Evolutionary conservation across 2,888 invertebrate species (phyloP).

Genomic region (Germaria angustata): DNA sequence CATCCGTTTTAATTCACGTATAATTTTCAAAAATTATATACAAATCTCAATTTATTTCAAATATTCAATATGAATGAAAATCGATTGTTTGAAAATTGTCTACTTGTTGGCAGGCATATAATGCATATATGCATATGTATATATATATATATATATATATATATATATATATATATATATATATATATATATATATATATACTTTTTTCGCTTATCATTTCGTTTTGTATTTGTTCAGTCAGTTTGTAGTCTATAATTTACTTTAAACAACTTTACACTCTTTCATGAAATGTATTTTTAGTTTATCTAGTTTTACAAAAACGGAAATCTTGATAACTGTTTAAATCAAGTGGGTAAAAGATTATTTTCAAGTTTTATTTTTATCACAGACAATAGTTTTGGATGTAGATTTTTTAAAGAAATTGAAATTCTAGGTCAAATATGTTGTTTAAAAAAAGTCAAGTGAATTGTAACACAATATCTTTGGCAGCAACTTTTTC

Average conservation of each 20-base stretch:
- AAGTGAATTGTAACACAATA: no score
- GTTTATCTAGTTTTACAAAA: slow-evolving; percentile 20
- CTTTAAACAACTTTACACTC: slow-evolving; percentile 32
- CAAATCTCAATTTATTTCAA: neutral
- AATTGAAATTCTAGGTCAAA: no score
- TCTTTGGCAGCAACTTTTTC: no score
- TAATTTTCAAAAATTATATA: slow-evolving; percentile 56
- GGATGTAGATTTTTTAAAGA: no score
- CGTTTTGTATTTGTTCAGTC: slow-evolving; percentile 32
- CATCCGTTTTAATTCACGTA: slow-evolving; percentile 57
- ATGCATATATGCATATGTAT: no score
- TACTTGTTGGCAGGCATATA: neutral
- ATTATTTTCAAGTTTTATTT: slow-evolving; percentile 3
- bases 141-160: no score
- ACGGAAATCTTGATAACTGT: slow-evolving; percentile 52
- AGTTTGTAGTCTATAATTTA: slow-evolving; percentile 53
- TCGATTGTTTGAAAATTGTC: neutral
- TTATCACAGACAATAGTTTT: neutral
- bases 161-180: no score
- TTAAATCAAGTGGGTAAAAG: slow-evolving; percentile 27
- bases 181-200: no score
- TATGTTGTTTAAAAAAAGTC: no score
- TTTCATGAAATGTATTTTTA: slow-evolving; percentile 22
- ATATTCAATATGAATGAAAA: neutral
- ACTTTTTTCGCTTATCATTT: neutral